Percentiles rank a stretch among this genome's conserved stretches.
phyloP scores from a whole-genome alignment of 2,797 vertebrate species.

The Tamandua tetradactyla region DNA sequence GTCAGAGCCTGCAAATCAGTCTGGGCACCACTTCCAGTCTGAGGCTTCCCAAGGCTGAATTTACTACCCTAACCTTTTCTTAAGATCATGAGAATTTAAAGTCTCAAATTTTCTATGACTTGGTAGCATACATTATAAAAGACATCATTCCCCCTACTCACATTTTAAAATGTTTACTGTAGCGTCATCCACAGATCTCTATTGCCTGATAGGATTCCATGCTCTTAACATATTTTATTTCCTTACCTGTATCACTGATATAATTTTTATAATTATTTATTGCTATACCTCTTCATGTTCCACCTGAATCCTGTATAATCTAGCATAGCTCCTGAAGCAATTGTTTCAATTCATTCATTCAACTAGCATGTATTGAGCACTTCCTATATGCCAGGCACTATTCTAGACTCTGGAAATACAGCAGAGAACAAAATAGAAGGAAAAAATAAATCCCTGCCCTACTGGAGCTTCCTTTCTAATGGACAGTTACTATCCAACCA shows the following conservation, averaged over 20 bases:
- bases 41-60: not conserved
- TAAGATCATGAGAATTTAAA: not conserved
- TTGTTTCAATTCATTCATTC: not conserved
- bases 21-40: not conserved
- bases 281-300: not conserved
- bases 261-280: not conserved
- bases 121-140: not conserved
- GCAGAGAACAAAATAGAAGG: not conserved
- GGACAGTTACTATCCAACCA: not conserved
- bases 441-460: not conserved
- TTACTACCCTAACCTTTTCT: not conserved
- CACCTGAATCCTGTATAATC: not conserved
- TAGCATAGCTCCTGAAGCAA: not conserved
- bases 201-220: not conserved
- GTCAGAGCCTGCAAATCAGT: not conserved
- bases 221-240: not conserved
- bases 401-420: not conserved
- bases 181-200: not conserved
- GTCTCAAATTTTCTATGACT: not conserved
- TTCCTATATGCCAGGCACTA: not conserved
- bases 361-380: not conserved
- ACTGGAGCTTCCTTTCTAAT: not conserved
- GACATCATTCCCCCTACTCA: not conserved
- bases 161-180: not conserved
- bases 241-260: not conserved